Base-by-base conservation (phyloP, 2,797 vertebrate genomes). In the Cheracebus regulus region DNA sequence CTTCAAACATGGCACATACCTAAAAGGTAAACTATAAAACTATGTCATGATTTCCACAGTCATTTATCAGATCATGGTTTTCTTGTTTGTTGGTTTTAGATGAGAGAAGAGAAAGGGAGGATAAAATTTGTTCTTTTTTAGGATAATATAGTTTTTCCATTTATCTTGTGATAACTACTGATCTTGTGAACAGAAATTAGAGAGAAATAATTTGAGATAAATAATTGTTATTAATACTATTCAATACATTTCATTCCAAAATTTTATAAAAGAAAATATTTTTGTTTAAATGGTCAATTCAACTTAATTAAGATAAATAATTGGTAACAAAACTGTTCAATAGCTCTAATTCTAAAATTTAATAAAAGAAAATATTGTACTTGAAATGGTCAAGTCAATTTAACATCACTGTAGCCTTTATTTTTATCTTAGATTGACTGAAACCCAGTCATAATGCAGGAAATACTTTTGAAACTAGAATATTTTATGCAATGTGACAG, bases 401-500 rank as follows among this genome's bases (percentile, higher is more conserved):
- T 95, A 80, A 67, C 22, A 91, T 55, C 24, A 22, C 57, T 52
- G 41, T 22, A 94, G 55, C 26, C 70, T 87, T 90, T 85, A 79
- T 79, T 52, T 95, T 55, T 39, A 14, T 84, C 57, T 82, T 84
- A 50, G 2, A 57, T 7, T 76, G 72, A 92, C 73, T 81, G 58
- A 96, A 90, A 55, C 80, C 46, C 84, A 86, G 22, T 73, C 48
- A 97, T 82, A 36, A 36, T 86, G 33, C 10, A 95, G 36, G 36
- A 90, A 94, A 96, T 72, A 61, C 39, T 90, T 95, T 83, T 93
- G 57, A 90, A 30, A 75, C 48, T 44, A 64, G 76, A 89, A 61
- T 83, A 82, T 75, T 85, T 95, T 64, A 95, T 95, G 70, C n/a
- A 84, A 79, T 52, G 2, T 90, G 95, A 88, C 58, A 96, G 92